phyloP scores from a whole-genome alignment of 2,888 invertebrate species.

The Junonia oenone region DNA sequence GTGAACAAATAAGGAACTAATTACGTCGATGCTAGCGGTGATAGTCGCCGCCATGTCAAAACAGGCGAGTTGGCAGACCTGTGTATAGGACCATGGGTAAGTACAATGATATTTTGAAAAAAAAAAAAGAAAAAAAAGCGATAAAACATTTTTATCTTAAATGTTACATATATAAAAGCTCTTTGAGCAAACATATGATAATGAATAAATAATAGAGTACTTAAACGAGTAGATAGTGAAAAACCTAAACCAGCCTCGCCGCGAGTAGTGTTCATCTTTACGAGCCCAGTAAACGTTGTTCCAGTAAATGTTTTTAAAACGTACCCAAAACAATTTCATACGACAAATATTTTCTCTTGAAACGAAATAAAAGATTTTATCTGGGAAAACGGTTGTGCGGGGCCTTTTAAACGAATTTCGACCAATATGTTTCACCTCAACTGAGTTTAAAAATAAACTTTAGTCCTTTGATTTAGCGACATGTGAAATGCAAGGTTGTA shows the following conservation, averaged over 20 bases:
- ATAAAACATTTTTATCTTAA: no score
- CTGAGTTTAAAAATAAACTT: constrained; percentile 28
- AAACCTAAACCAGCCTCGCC: neutral
- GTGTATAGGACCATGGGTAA: no score
- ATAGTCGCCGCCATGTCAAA: no score
- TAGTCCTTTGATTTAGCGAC: neutral
- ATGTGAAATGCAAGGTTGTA: constrained; percentile 1
- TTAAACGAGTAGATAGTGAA: neutral
- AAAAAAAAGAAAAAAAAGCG: neutral
- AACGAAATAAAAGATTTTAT: constrained; percentile 45
- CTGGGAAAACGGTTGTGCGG: constrained; percentile 41
- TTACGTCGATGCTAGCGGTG: no score
- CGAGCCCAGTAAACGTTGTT: neutral
- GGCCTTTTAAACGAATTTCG: constrained; percentile 42
- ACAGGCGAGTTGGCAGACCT: no score
- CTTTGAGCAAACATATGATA: neutral
- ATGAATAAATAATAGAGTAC: neutral
- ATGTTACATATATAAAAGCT: no score
- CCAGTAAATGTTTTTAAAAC: constrained; percentile 26
- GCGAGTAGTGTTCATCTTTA: neutral
- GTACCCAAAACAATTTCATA: constrained; percentile 28
- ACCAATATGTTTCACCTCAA: neutral
- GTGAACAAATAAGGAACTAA: no score
- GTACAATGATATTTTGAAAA: no score
- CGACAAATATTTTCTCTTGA: constrained; percentile 35